These are phyloP conservation scores for Apodemus speciosus DNA, from an alignment of 2,113 vertebrate genomes.

Conservation along the genomic window DNA sequence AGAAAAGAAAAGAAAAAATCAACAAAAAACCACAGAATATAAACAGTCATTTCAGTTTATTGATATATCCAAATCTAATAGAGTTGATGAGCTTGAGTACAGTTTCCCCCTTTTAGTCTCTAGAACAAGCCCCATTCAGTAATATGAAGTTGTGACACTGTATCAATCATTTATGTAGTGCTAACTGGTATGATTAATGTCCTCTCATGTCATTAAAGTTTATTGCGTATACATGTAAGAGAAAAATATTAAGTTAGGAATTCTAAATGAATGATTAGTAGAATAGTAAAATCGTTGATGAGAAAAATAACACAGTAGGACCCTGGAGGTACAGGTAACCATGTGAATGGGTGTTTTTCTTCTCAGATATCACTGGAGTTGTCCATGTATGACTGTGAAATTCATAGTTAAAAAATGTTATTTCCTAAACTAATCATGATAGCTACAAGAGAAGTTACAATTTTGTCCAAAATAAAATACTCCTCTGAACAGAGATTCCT, in stretches of 20 bases:
- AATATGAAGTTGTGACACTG: neutral
- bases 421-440: neutral
- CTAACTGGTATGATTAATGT: neutral
- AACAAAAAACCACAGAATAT: too few relatives aligned
- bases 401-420: neutral
- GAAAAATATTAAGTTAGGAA: neutral
- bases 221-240: neutral
- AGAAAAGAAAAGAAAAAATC: neutral
- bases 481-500: neutral
- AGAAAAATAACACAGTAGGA: neutral
- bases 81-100: fast-evolving
- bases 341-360: neutral
- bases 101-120: neutral
- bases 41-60: neutral
- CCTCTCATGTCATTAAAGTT: neutral
- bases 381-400: neutral
- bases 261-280: neutral
- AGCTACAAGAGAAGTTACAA: neutral
- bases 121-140: neutral
- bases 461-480: neutral
- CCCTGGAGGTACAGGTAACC: fast-evolving
- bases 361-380: neutral
- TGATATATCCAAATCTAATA: neutral
- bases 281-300: neutral
- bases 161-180: neutral